These are phyloP conservation scores for Sylvilagus floridanus DNA, from an alignment of 2,797 vertebrate species.

Conservation along the genomic window DNA sequence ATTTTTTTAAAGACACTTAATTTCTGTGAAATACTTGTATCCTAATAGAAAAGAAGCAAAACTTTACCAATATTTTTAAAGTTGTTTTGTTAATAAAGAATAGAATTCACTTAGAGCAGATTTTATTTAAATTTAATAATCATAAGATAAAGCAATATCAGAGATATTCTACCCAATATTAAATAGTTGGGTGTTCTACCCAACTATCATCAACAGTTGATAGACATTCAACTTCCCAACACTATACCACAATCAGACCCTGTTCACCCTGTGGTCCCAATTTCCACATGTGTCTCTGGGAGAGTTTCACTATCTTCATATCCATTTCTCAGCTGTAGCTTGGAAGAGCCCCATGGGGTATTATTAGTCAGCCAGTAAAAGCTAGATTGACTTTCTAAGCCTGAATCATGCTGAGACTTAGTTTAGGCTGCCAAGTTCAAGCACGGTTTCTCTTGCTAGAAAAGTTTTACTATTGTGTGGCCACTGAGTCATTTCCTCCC, in stretches of 20 bases:
- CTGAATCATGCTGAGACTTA: conserved; percentile 61
- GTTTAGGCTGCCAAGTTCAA: conserved; percentile 64
- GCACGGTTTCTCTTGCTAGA: conserved; percentile 43
- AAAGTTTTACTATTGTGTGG: conserved; percentile 65
- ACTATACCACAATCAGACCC: neutral
- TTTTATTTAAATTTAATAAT: conserved; percentile 28
- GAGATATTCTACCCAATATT: neutral
- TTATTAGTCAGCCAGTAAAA: conserved; percentile 69
- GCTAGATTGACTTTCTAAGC: conserved; percentile 63
- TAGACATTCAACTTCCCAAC: neutral
- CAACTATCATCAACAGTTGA: neutral
- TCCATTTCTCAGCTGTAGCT: neutral
- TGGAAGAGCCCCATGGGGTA: conserved; percentile 3
- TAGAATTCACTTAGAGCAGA: neutral
- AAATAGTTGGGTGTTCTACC: neutral
- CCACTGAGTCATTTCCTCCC: conserved; percentile 63
- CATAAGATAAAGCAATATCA: conserved; percentile 8
- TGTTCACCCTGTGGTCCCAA: neutral
- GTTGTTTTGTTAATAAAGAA: neutral
- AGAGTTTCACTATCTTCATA: neutral
- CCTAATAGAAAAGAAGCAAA: neutral
- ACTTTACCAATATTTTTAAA: neutral
- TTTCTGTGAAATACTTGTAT: conserved; percentile 10
- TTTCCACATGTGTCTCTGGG: neutral
- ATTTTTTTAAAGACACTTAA: neutral